Base-by-base conservation (phyloP, 2,113 vertebrate genomes). In the Limanda limanda region DNA sequence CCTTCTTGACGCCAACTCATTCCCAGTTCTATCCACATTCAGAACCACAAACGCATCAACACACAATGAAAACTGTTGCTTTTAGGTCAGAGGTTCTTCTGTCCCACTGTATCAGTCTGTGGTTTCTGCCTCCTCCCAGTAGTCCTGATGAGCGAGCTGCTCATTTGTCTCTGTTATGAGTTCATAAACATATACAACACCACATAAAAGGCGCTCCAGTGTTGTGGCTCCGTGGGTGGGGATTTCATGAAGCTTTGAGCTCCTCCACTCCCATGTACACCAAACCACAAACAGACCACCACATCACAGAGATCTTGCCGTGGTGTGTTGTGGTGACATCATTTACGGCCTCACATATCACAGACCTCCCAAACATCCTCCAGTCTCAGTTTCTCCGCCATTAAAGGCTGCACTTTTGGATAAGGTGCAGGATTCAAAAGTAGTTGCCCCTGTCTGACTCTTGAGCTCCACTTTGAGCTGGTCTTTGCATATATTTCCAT, bases 401-500 rank as follows among this genome's bases (percentile, higher is more conserved):
- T 63, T 64, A 70, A 81, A 88, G 13, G 10, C 64, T 68, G 68
- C 40, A 51, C 45, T 75, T 58, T 72, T 71, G 71, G 31, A 81
- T 70, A 56, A 78, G 40, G 37, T 62, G 56, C 51, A 59, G 45
- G 64, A 73, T 72, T 75, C n/a, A 51, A 75, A 70, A 75, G 68
- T 64, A 54, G 17, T 45, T 69, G 78, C 59, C 68, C 74, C 52
- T 14, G 13, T 76, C 64, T 88, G 81, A 76, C 72, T 75, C 56
- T 77, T 60, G n/a, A 77, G 55, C 66, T 68, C 17, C 63, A 55
- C 74, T 75, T 40, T 18, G 57, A 61, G 72, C 74, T 20, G 61
- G 74, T 75, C 74, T 86, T 83, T 84, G 83, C 82, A 47, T 82
- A 76, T 72, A 87, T 88, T 88, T 87, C 85, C 87, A 88, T 88